Evolutionary conservation across 2,113 vertebrate species (phyloP).

Genomic region (Pelecanoides urinatrix): DNA sequence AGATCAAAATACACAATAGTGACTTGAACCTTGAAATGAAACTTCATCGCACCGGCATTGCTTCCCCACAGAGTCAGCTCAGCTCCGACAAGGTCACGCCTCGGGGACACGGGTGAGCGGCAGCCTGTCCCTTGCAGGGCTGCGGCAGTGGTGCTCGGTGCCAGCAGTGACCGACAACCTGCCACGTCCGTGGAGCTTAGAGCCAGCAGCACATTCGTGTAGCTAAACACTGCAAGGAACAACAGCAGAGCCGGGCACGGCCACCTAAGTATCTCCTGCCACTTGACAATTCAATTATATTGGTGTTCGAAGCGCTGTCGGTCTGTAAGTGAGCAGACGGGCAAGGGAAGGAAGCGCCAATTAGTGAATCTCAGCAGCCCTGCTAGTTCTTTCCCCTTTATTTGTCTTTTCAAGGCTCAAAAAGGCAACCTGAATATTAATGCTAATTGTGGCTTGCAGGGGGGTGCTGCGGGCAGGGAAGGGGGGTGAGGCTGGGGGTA

Average conservation of each 20-base stretch:
- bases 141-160: too few relatives aligned
- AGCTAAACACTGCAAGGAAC: background rate
- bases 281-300: background rate
- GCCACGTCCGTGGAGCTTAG: background rate
- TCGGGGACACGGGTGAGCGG: background rate
- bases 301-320: background rate
- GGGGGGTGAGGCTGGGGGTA: background rate
- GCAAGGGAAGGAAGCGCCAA: background rate
- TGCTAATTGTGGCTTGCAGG: background rate
- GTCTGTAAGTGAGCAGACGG: background rate
- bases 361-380: background rate
- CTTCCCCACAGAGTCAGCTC: accelerated
- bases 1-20: accelerated
- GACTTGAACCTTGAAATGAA: background rate
- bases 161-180: background rate
- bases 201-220: background rate
- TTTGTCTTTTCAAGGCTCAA: background rate
- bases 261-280: background rate
- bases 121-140: background rate
- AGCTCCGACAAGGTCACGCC: background rate
- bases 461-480: background rate
- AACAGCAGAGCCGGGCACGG: background rate
- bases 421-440: background rate
- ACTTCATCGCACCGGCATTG: background rate
- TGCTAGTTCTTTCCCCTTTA: background rate